Percentiles rank a stretch among this genome's conserved stretches.
phyloP scores from a whole-genome alignment of 2,888 invertebrate genomes.

The Drosophila antonietae region DNA sequence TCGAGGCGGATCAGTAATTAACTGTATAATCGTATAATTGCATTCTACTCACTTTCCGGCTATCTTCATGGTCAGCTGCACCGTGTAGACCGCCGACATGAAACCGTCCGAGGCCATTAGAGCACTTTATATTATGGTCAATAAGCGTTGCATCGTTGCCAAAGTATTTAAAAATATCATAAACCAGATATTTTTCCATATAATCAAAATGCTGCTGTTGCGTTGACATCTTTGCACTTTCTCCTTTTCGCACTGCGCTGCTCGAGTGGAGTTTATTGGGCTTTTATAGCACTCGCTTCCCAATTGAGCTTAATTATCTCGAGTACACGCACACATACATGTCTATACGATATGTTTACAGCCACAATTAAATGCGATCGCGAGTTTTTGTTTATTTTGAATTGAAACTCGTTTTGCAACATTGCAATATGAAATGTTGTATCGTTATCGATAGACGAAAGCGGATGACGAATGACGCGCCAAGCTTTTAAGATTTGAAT shows the following conservation, averaged over 20 bases:
- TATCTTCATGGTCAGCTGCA: conserved; percentile 62
- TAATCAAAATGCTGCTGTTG: conserved; percentile 66
- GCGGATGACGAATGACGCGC: neutral
- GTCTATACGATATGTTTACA: neutral
- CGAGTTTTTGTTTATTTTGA: neutral
- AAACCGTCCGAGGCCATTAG: conserved; percentile 83
- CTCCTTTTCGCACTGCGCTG: conserved; percentile 7
- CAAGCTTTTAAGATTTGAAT: neutral
- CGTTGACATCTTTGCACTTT: conserved; percentile 34
- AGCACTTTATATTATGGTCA: conserved; percentile 61
- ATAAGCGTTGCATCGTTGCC: conserved; percentile 57
- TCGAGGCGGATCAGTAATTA: neutral
- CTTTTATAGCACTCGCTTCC: conserved; percentile 7
- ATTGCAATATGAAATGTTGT: neutral
- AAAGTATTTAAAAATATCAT: conserved; percentile 73
- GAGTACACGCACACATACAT: conserved; percentile 29
- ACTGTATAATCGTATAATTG: too few relatives aligned
- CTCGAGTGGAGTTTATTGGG: neutral
- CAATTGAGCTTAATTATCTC: conserved; percentile 35
- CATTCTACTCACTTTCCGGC: conserved; percentile 43
- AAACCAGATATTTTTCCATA: conserved; percentile 73
- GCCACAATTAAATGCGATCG: conserved; percentile 8
- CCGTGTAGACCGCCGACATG: conserved; percentile 82
- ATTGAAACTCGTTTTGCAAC: conserved; percentile 9
- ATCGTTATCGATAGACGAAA: conserved; percentile 10